Conservation (phyloP, 64 coral and sea anemone species). For the Hydrozoanthus tunicans region DNA sequence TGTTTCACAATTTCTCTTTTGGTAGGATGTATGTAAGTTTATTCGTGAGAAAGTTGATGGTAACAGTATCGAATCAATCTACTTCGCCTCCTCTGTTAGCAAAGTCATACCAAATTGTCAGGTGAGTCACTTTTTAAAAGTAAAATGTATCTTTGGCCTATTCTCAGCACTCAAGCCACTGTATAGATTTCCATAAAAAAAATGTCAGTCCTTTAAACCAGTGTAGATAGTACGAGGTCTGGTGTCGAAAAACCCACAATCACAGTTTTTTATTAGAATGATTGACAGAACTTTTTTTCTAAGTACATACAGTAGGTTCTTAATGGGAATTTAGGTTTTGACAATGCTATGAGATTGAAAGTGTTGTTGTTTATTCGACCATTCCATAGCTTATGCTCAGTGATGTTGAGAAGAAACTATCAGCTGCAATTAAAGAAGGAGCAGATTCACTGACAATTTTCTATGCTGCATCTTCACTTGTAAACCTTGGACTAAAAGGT, state of each 20-base stretch:
- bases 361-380: not conserved
- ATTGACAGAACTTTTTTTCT: too few relatives aligned
- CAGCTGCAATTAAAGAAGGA: conserved; percentile 73
- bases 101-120: conserved; percentile 71
- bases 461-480: conserved; percentile 66
- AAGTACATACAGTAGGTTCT: too few relatives aligned
- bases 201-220: too few relatives aligned
- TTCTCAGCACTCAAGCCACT: too few relatives aligned
- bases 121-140: conserved; percentile 33
- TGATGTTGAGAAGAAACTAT: conserved; percentile 75
- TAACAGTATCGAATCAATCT: conserved; percentile 76
- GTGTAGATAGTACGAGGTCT: too few relatives aligned
- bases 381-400: conserved; percentile 35
- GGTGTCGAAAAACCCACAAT: too few relatives aligned
- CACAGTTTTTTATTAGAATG: too few relatives aligned
- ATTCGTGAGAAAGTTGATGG: conserved; percentile 83
- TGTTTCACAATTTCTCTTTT: not conserved
- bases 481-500: conserved; percentile 88
- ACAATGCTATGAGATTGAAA: too few relatives aligned
- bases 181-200: too few relatives aligned
- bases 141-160: not conserved
- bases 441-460: conserved; percentile 66
- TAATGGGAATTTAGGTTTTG: too few relatives aligned
- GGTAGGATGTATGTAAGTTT: conserved; percentile 93
- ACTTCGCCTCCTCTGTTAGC: conserved; percentile 65